Percentiles rank a stretch among this genome's conserved stretches.
These are phyloP conservation scores for Cynaeus angustus DNA, from an alignment of 2,888 invertebrate species.

Conservation along the genomic window DNA sequence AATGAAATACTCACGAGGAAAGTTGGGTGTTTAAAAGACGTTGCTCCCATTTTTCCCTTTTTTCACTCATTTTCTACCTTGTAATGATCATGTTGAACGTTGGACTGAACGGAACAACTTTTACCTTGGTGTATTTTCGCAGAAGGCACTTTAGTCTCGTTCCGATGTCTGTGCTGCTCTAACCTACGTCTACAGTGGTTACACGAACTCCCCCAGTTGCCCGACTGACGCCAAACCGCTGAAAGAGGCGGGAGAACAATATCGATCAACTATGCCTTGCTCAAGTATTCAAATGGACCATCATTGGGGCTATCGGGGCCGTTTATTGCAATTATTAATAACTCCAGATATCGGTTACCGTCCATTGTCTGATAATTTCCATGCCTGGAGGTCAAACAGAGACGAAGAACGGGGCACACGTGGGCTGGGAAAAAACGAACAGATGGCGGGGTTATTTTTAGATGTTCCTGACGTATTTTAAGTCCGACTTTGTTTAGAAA, in stretches of 20 bases:
- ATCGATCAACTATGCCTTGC: constrained; percentile 30
- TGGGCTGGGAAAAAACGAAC: no score
- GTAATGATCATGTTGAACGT: constrained; percentile 10
- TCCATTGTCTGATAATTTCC: no score
- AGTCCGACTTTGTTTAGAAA: no score
- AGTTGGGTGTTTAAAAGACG: constrained; percentile 20
- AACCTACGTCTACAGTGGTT: constrained; percentile 21
- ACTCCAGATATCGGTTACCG: background rate
- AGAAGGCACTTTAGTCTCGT: constrained; percentile 33
- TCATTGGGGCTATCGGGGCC: constrained; percentile 2
- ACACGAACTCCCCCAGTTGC: constrained; percentile 20
- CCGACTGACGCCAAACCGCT: constrained; percentile 38
- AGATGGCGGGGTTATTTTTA: no score
- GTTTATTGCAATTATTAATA: background rate
- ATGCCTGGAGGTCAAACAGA: no score
- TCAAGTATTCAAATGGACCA: constrained; percentile 29
- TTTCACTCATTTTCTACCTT: constrained; percentile 28
- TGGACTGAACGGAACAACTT: background rate
- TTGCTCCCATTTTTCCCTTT: constrained; percentile 22
- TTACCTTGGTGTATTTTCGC: constrained; percentile 37
- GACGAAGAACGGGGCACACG: no score
- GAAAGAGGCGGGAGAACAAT: constrained; percentile 42
- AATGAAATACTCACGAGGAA: constrained; percentile 11
- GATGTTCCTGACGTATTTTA: no score
- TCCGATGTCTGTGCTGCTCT: constrained; percentile 29